phyloP scores from a whole-genome alignment of 1,140 invertebrate genomes.

The Leptoteleia sp. region DNA sequence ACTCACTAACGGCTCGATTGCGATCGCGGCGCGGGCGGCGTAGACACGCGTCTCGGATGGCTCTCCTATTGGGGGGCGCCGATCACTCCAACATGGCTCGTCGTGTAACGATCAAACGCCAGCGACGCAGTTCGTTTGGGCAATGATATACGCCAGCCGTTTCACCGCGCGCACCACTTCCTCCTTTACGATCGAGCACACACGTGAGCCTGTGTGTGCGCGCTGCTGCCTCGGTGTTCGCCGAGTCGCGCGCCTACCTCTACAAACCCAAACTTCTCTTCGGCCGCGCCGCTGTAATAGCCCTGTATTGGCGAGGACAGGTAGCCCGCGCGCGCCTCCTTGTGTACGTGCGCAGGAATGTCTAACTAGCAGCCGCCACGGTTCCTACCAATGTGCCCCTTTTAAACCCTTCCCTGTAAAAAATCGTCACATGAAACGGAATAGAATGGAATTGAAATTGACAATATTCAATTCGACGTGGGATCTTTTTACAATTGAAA shows the following conservation, averaged over 20 bases:
- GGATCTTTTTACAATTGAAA: no score
- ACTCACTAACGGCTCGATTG: constrained; percentile 17
- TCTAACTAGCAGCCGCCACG: background rate
- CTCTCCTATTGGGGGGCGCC: constrained; percentile 19
- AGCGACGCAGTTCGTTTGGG: constrained; percentile 20
- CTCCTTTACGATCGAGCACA: constrained; percentile 13
- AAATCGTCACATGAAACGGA: no score
- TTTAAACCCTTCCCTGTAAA: no score
- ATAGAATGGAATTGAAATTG: no score
- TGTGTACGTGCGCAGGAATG: constrained; percentile 12
- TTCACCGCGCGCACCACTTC: constrained; percentile 32
- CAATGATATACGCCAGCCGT: constrained; percentile 27
- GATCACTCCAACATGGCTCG: constrained; percentile 35
- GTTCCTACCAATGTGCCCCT: background rate
- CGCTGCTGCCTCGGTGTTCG: background rate
- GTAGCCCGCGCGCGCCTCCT: background rate
- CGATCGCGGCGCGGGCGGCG: constrained; percentile 18
- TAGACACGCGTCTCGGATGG: constrained; percentile 2
- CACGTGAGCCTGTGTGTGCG: constrained; percentile 44
- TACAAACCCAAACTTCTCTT: no score
- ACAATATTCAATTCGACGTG: no score
- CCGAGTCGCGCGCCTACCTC: background rate
- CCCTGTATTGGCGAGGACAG: constrained; percentile 7
- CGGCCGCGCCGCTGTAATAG: no score
- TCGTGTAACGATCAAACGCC: constrained; percentile 24